Base-by-base conservation (phyloP, 2,888 invertebrate genomes). In the Gasteruption jaculator region DNA sequence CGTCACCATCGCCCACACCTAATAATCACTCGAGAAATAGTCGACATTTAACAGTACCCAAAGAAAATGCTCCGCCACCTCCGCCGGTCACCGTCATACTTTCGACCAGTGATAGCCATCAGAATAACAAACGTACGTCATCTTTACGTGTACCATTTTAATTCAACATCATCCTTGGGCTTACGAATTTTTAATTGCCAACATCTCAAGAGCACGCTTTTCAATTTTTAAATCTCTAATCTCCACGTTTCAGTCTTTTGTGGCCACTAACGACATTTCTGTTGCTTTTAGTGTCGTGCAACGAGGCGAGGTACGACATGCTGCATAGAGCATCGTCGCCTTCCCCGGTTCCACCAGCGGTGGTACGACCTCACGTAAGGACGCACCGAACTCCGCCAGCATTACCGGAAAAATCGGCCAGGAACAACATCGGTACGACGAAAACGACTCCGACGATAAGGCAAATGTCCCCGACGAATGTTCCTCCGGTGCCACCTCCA, bases 1-100 rank as follows among this genome's bases (percentile, higher is more conserved):
- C 74, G 20, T 78, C 78, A 1, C 78, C 78, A 3, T 67, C 66
- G 10, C 68, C 68, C 1, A 61, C 61, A 8, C 56, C 61, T 1
- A 58, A 54, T 38, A 61, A 55, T 50, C 65, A 65, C 22, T 45
- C 53, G 4, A 50, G 65, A 41, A 69, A 66, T 39, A 58, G 60
- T 33, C 58, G 67, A 40, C 73, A 71, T 39, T 47, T 73, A 12
- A 69, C 65, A 3, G 73, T 73, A 19, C 73, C 73, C 4, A 72
- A 72, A 50, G 74, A 74, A 50, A 73, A 73, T 46, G 73, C 73
- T 4, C 73, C 73, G 10, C 73, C 72, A 3, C 34, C 45, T 22
- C 54, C 48, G 35, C 56, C 56, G 1, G 65, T 66, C 15, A 67
- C 68, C 7, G 60, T 67, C 1, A 60, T 63, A 42, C 48, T 66